Percentiles rank a stretch among this genome's conserved stretches.
phyloP scores from a whole-genome alignment of 2,113 vertebrate species.

The Neodontobutis hainanensis region DNA sequence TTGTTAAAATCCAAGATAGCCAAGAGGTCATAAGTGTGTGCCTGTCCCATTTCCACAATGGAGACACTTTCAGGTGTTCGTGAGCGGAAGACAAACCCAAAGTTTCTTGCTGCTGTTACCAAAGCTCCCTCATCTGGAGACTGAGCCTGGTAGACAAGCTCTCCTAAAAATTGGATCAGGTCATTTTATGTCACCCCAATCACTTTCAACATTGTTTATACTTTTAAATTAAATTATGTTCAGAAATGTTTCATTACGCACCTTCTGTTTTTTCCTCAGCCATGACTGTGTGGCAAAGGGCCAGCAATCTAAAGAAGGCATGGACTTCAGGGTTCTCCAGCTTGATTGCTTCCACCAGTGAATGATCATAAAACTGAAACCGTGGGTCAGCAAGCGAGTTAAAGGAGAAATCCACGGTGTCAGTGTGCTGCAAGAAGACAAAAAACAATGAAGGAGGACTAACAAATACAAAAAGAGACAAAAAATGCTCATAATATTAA shows the following conservation, averaged over 20 bases:
- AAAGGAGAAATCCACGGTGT: slow-evolving; percentile 89
- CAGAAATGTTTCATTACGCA: slow-evolving; percentile 44
- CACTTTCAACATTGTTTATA: no score
- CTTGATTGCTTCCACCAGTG: slow-evolving; percentile 88
- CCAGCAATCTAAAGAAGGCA: slow-evolving; percentile 90
- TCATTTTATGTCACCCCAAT: not conserved
- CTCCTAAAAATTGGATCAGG: slow-evolving; percentile 70
- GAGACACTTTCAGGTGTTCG: slow-evolving; percentile 89
- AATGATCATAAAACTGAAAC: slow-evolving; percentile 89
- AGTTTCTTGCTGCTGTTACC: slow-evolving; percentile 93
- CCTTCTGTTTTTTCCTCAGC: slow-evolving; percentile 90
- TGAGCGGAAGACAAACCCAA: slow-evolving; percentile 92
- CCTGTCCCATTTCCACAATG: slow-evolving; percentile 87
- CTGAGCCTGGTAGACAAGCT: slow-evolving; percentile 91
- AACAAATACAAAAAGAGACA: not conserved
- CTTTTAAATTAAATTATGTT: not conserved
- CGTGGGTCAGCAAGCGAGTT: slow-evolving; percentile 86
- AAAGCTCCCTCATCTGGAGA: slow-evolving; percentile 96
- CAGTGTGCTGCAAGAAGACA: slow-evolving; percentile 74
- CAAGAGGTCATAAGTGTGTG: slow-evolving; percentile 84
- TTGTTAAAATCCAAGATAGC: slow-evolving; percentile 95
- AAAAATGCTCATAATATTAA: not conserved
- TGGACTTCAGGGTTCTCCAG: slow-evolving; percentile 76
- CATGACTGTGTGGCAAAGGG: slow-evolving; percentile 95
- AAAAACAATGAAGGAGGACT: not conserved